Conservation (phyloP, 2,797 vertebrate species). For the Notamacropus eugenii region DNA sequence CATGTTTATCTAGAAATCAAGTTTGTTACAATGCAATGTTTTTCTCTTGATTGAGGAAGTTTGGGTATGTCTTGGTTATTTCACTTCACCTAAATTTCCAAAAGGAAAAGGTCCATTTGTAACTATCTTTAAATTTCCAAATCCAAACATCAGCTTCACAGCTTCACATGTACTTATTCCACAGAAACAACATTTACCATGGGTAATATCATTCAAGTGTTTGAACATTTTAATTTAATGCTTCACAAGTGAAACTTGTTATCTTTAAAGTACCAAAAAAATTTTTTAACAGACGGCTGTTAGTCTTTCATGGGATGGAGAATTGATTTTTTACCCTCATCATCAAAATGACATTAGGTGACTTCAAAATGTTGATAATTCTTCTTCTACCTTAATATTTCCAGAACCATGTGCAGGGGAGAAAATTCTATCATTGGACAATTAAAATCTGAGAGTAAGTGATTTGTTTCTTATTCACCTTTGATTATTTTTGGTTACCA, state of each 20-base stretch:
- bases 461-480: constrained; percentile 49
- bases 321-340: not conserved
- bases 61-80: constrained; percentile 45
- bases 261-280: constrained; percentile 12
- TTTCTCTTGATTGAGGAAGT: constrained; percentile 1
- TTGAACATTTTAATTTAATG: not conserved
- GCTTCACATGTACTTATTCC: not conserved
- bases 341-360: not conserved
- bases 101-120: constrained; percentile 53
- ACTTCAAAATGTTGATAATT: not conserved
- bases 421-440: constrained; percentile 97
- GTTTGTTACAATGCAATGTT: constrained; percentile 13
- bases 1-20: constrained; percentile 26
- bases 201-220: constrained; percentile 15
- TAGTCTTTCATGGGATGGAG: not conserved
- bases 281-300: not conserved
- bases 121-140: constrained; percentile 19
- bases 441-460: constrained; percentile 93
- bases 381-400: constrained; percentile 73
- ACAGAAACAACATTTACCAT: constrained; percentile 35
- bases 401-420: constrained; percentile 96
- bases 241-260: not conserved
- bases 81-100: constrained; percentile 21
- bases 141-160: constrained; percentile 39
- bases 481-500: not conserved